phyloP scores from a whole-genome alignment of 2,113 vertebrate species.

The Manacus vitellinus region DNA sequence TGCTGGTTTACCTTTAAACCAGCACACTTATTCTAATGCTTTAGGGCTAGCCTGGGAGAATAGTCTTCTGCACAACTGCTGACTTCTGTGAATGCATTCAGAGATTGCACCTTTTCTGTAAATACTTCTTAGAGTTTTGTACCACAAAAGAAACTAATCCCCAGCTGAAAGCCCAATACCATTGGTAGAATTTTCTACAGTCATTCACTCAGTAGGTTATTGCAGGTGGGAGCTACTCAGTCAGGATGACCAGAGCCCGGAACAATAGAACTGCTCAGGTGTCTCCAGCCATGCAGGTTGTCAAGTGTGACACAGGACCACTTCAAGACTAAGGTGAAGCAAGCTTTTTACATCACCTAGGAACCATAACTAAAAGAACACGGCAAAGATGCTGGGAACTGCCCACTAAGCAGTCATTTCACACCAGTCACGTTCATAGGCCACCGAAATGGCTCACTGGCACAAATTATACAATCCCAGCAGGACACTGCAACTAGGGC shows the following conservation, averaged over 20 bases:
- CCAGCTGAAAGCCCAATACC: background rate
- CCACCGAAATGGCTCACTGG: background rate
- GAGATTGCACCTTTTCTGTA: background rate
- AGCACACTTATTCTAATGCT: background rate
- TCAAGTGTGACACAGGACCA: background rate
- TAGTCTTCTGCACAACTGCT: background rate
- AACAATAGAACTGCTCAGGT: background rate
- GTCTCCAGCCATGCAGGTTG: fast-evolving
- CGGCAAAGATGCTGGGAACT: background rate
- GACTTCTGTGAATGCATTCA: background rate
- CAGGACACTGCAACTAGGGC: background rate
- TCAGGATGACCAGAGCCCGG: background rate
- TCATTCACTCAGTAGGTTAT: background rate
- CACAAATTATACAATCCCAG: background rate
- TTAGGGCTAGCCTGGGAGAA: background rate
- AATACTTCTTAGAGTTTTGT: background rate
- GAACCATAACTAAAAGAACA: background rate
- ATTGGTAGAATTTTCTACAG: background rate
- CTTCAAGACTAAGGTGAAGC: background rate
- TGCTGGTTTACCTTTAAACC: too few relatives aligned
- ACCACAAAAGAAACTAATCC: background rate
- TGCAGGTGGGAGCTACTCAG: background rate
- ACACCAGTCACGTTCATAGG: fast-evolving
- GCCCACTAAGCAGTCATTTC: background rate
- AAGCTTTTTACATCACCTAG: background rate